Evolutionary conservation across 2,113 vertebrate genomes (phyloP).

Genomic region (Puntigrus tetrazona): DNA sequence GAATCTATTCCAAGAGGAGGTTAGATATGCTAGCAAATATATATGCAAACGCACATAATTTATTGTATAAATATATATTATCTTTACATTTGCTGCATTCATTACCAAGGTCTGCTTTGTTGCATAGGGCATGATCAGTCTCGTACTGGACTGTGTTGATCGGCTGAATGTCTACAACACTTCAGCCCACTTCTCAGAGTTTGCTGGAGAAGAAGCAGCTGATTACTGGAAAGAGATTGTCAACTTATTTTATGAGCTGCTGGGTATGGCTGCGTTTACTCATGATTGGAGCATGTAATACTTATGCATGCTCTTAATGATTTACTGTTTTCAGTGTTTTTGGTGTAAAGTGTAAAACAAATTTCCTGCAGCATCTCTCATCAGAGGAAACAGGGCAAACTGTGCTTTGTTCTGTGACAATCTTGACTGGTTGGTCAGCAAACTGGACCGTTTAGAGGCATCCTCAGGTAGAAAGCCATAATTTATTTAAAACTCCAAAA

Average conservation of each 20-base stretch:
- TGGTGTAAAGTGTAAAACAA: neutral
- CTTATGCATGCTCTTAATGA: neutral
- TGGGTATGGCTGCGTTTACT: slow-evolving; percentile 73
- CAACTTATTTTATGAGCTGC: slow-evolving; percentile 87
- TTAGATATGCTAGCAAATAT: slow-evolving; percentile 49
- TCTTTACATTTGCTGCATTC: neutral
- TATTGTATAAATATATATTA: no score
- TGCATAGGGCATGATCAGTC: slow-evolving; percentile 86
- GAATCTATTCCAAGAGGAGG: slow-evolving; percentile 94
- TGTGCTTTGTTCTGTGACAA: slow-evolving; percentile 92
- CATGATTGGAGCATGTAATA: neutral
- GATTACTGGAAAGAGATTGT: slow-evolving; percentile 95
- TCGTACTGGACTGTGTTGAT: slow-evolving; percentile 89
- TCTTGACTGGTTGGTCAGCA: slow-evolving; percentile 93
- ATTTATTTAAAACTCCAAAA: neutral
- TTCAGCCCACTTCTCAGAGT: slow-evolving; percentile 90
- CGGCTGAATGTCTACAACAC: slow-evolving; percentile 90
- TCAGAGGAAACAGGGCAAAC: slow-evolving; percentile 88
- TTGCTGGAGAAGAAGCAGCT: slow-evolving; percentile 87
- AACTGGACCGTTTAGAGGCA: slow-evolving; percentile 89
- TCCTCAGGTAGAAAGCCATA: slow-evolving; percentile 80
- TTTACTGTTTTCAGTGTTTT: slow-evolving; percentile 5
- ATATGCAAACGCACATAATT: neutral
- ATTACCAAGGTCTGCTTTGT: neutral
- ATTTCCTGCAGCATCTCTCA: slow-evolving; percentile 80